Evolutionary conservation across 2,113 vertebrate species (phyloP).

Genomic region (Cinclus cinclus): DNA sequence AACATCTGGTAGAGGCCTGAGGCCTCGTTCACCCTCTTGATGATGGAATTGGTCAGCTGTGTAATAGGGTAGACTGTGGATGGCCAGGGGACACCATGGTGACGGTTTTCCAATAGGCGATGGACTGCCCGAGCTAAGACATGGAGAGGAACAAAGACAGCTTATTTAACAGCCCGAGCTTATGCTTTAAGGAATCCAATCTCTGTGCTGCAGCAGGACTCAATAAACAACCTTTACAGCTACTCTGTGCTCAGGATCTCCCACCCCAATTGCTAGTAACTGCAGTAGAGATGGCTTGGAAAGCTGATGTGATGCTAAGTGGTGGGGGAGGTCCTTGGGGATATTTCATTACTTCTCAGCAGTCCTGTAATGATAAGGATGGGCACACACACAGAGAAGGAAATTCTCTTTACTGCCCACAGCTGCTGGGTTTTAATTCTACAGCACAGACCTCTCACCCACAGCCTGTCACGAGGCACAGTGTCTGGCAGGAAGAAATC

Average conservation of each 20-base stretch:
- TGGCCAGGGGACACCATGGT: constrained; percentile 87
- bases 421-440: constrained; percentile 12
- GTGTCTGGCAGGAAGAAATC: constrained; percentile 18
- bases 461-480: constrained; percentile 29
- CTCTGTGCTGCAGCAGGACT: not conserved
- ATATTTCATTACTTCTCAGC: not conserved
- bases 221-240: not conserved
- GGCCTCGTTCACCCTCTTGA: constrained; percentile 89
- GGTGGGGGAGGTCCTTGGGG: not conserved
- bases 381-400: not conserved
- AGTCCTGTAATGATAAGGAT: not conserved
- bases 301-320: constrained; percentile 21
- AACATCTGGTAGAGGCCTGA: constrained; percentile 98
- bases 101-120: constrained; percentile 85
- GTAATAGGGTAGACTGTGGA: constrained; percentile 72
- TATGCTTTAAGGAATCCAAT: not conserved
- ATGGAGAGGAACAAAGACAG: not conserved
- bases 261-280: not conserved
- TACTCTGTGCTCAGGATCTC: not conserved
- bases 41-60: constrained; percentile 86
- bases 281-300: not conserved
- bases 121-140: constrained; percentile 85
- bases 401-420: constrained; percentile 2
- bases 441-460: constrained; percentile 49
- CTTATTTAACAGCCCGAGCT: not conserved